phyloP scores from a whole-genome alignment of 2,888 invertebrate species.

The Thymelicus sylvestris region DNA sequence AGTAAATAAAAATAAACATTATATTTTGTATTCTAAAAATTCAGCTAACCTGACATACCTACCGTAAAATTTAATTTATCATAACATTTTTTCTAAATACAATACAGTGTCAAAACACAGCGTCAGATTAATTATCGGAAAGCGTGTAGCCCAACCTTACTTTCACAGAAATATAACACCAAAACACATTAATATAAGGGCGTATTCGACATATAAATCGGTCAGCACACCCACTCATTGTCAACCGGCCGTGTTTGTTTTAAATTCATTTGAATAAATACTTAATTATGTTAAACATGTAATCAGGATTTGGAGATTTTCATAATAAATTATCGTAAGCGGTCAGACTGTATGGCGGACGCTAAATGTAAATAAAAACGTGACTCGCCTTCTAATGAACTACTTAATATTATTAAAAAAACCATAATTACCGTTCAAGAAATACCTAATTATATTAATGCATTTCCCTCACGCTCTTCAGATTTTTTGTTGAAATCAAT shows the following conservation, averaged over 20 bases:
- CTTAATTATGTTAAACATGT: constrained; percentile 71
- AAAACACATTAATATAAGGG: constrained; percentile 39
- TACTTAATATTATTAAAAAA: constrained; percentile 26
- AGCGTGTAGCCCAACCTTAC: not conserved
- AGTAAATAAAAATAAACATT: too few species aligned
- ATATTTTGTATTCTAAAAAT: too few species aligned
- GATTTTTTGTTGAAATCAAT: not conserved
- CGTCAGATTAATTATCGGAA: not conserved
- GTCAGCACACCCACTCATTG: constrained; percentile 39
- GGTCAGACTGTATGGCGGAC: constrained; percentile 41
- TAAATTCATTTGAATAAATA: constrained; percentile 68
- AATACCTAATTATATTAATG: constrained; percentile 10
- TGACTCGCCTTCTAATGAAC: constrained; percentile 35
- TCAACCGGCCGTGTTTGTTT: constrained; percentile 52
- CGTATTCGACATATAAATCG: constrained; percentile 23
- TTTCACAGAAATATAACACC: constrained; percentile 54
- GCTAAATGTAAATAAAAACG: constrained; percentile 40
- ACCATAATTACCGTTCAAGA: constrained; percentile 17
- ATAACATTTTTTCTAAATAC: too few species aligned
- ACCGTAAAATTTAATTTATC: too few species aligned
- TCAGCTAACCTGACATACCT: too few species aligned
- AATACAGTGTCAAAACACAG: too few species aligned
- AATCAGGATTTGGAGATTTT: constrained; percentile 49
- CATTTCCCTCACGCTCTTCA: not conserved
- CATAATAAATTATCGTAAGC: constrained; percentile 48